phyloP scores from a whole-genome alignment of 2,797 vertebrate genomes.

The Hoplostethus mediterraneus region DNA sequence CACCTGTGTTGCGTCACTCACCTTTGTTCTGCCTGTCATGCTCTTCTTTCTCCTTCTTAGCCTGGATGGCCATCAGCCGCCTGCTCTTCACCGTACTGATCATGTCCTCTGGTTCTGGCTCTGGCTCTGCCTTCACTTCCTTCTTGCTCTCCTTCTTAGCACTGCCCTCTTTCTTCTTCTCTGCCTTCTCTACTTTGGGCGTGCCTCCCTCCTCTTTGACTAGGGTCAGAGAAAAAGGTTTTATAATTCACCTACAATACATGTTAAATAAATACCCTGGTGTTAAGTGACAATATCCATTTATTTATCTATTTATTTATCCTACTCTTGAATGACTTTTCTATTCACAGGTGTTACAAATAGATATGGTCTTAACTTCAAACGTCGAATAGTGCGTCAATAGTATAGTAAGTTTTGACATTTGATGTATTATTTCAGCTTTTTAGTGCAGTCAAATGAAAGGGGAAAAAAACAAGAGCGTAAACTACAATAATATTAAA shows the following conservation, averaged over 20 bases:
- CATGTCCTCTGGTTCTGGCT: slow-evolving; percentile 91
- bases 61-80: slow-evolving; percentile 92
- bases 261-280: neutral
- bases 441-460: neutral
- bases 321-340: neutral
- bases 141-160: slow-evolving; percentile 88
- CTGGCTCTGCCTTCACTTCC: slow-evolving; percentile 73
- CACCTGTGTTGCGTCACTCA: slow-evolving; percentile 52
- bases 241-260: too few species aligned
- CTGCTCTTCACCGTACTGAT: slow-evolving; percentile 96
- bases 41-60: slow-evolving; percentile 95
- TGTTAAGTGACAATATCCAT: neutral
- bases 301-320: too few species aligned
- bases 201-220: slow-evolving; percentile 38
- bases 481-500: neutral
- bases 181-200: slow-evolving; percentile 53
- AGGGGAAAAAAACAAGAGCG: neutral
- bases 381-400: neutral
- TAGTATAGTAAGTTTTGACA: neutral
- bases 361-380: neutral
- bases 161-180: slow-evolving; percentile 75
- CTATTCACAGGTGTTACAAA: neutral
- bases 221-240: neutral
- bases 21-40: slow-evolving; percentile 94
- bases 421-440: neutral